Conservation (phyloP, 2,888 invertebrate genomes). For the Leucophenga montana region DNA sequence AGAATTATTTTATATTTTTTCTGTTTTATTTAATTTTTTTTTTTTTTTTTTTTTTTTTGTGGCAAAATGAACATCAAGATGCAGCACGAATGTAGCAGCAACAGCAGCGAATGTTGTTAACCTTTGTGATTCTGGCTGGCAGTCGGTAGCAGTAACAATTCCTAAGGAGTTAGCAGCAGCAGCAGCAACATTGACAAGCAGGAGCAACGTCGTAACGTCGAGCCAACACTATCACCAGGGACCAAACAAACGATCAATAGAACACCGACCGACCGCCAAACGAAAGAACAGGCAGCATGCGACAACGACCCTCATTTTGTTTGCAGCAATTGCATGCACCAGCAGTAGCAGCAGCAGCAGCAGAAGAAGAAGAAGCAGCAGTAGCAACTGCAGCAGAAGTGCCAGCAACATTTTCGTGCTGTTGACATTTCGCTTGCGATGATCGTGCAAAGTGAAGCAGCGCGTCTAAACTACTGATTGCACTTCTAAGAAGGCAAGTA, state of each 20-base stretch:
- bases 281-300: not conserved
- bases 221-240: slow-evolving; percentile 28
- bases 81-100: slow-evolving; percentile 54
- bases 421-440: slow-evolving; percentile 23
- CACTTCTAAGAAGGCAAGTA: slow-evolving; percentile 2
- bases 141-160: not conserved
- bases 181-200: slow-evolving; percentile 38
- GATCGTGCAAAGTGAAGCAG: slow-evolving; percentile 21
- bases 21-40: not conserved
- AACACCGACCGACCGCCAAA: slow-evolving; percentile 20
- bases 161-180: slow-evolving; percentile 1
- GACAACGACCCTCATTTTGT: slow-evolving; percentile 28
- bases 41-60: not conserved
- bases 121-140: slow-evolving; percentile 49
- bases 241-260: slow-evolving; percentile 26
- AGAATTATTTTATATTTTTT: not conserved
- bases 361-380: slow-evolving; percentile 35
- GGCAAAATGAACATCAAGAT: slow-evolving; percentile 59
- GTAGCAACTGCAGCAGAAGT: slow-evolving; percentile 27
- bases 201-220: slow-evolving; percentile 20
- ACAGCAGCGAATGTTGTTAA: slow-evolving; percentile 59
- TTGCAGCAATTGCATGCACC: slow-evolving; percentile 28
- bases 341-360: slow-evolving; percentile 33
- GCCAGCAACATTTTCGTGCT: slow-evolving; percentile 38
- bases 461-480: not conserved